Conservation (phyloP, 2,113 vertebrate genomes). For the Hydrochoerus hydrochaeris region DNA sequence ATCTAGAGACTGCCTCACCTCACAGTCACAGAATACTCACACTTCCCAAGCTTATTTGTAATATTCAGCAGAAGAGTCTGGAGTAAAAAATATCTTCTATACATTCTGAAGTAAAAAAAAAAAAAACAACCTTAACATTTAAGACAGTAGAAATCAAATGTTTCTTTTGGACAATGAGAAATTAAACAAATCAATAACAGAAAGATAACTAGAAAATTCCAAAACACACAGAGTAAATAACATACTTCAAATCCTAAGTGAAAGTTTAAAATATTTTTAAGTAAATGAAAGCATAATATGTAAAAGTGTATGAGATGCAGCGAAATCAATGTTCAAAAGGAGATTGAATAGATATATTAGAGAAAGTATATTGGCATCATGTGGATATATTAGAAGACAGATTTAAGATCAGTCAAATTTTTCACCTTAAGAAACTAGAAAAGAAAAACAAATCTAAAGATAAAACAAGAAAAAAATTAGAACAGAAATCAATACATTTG, state of each 20-base stretch:
- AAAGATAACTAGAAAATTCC: background rate
- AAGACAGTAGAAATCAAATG: background rate
- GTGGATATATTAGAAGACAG: background rate
- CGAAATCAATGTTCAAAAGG: background rate
- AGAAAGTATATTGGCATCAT: background rate
- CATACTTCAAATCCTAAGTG: background rate
- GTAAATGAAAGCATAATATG: background rate
- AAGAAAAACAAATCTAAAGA: background rate
- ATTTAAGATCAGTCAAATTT: background rate
- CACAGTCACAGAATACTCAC: background rate
- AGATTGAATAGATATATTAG: background rate
- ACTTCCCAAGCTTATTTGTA: background rate
- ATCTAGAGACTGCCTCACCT: background rate
- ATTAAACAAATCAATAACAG: background rate
- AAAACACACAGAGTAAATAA: background rate
- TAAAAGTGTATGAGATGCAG: background rate
- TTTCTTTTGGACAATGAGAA: background rate
- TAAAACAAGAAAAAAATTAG: background rate
- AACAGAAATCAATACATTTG: background rate
- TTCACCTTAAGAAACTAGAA: background rate
- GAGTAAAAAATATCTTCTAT: background rate
- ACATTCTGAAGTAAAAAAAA: too few relatives aligned
- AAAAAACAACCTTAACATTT: background rate
- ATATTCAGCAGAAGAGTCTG: background rate
- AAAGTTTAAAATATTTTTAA: background rate